A percentile compares a stretch with the other conserved stretches of the same genome.
Evolutionary conservation across 2,113 vertebrate genomes (phyloP).

Genomic region (Chlorodrepanis virens): DNA sequence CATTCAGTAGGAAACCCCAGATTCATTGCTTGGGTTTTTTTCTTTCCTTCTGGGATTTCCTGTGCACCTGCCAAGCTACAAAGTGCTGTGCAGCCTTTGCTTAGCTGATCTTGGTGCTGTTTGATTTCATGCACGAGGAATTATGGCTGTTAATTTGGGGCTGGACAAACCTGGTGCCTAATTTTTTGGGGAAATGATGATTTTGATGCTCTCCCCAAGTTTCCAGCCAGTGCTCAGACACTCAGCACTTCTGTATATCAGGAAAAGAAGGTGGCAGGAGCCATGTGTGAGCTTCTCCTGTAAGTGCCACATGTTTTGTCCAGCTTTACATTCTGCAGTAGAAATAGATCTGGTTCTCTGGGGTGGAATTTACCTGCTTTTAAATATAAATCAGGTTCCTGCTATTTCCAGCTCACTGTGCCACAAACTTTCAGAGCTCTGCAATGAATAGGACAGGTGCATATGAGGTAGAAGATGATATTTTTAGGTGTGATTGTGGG

Average conservation of each 20-base stretch:
- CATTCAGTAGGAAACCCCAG: not conserved
- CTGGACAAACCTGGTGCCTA: not conserved
- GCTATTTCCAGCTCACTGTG: not conserved
- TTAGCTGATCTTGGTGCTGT: not conserved
- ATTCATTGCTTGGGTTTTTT: not conserved
- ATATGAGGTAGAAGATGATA: not conserved
- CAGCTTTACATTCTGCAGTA: not conserved
- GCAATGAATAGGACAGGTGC: not conserved
- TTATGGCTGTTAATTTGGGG: not conserved
- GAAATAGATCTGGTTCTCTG: not conserved
- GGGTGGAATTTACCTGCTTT: not conserved
- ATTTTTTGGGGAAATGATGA: not conserved
- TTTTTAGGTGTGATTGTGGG: not conserved
- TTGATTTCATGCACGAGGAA: not conserved
- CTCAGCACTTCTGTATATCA: not conserved
- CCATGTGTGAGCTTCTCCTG: not conserved
- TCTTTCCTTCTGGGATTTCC: not conserved
- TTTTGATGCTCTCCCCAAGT: not conserved
- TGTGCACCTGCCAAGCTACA: not conserved
- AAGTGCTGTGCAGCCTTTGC: not conserved
- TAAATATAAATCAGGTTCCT: not conserved
- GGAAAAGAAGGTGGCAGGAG: not conserved
- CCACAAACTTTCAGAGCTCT: not conserved
- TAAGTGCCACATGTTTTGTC: not conserved
- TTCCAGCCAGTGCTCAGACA: not conserved